Percentiles rank a stretch among this genome's conserved stretches.
phyloP scores from a whole-genome alignment of 2,797 vertebrate species.

The Melanotaenia nigrans region DNA sequence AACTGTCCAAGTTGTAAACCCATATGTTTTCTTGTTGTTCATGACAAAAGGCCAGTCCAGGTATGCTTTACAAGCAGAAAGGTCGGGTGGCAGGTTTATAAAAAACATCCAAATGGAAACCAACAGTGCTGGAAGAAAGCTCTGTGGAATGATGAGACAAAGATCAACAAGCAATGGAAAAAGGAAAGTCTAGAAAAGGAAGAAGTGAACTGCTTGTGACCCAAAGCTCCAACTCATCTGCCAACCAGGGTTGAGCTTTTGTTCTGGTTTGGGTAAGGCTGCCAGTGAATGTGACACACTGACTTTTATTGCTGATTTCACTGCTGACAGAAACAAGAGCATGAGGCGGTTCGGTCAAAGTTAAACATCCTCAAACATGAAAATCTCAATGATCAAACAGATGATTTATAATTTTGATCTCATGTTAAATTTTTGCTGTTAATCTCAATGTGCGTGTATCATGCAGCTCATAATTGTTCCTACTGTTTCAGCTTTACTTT shows the following conservation, averaged over 20 bases:
- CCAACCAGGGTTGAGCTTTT: neutral
- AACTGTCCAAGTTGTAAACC: neutral
- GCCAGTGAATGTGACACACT: neutral
- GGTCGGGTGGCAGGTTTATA: neutral
- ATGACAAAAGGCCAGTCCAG: neutral
- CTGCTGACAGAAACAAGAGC: neutral
- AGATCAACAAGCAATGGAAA: neutral
- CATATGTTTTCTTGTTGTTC: neutral
- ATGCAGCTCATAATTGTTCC: neutral
- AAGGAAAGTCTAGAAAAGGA: neutral
- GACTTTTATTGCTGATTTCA: conserved; percentile 11
- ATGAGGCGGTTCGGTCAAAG: neutral
- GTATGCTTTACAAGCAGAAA: neutral
- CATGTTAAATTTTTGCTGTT: neutral
- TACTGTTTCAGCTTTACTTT: neutral
- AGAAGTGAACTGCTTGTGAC: neutral
- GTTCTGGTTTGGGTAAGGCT: neutral
- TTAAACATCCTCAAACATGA: neutral
- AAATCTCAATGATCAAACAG: neutral
- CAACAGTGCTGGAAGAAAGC: neutral
- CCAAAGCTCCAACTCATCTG: neutral
- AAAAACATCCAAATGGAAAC: neutral
- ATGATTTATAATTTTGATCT: neutral
- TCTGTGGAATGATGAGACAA: neutral
- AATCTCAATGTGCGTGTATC: neutral